Evolutionary conservation across 2,888 invertebrate species (phyloP), one percentile per base, ranked within the genome.

Genomic region (Sinopyrophorus schimmeli): DNA sequence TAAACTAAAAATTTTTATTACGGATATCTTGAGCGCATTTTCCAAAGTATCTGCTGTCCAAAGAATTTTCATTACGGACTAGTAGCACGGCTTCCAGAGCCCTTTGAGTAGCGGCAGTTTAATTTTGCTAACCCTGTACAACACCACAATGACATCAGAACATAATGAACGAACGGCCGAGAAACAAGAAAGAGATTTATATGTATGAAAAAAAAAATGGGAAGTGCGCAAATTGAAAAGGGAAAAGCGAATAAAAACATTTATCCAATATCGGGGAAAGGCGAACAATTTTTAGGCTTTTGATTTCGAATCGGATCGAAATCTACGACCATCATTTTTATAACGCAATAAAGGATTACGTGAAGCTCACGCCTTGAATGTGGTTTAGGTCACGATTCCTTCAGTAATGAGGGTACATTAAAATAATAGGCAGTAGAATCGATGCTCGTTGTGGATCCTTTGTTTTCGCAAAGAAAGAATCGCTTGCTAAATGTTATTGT

Each of bases 131-230:
- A n/a, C n/a, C n/a, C n/a, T n/a, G n/a, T n/a, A n/a, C n/a, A n/a
- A n/a, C 49, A 28, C 37, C 47, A 42, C 47, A 53, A 55, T 54
- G 54, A 55, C 54, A 59, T 55, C 52, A 54, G 47, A 49, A 54
- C 48, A 58, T 58, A 59, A 58, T 54, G 55, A 53, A 58, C 39
- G 47, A 42, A 44, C 27, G 21, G 30, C 40, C 47, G 47, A 20
- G 26, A 21, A 27, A 41, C 18, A 32, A 10, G 20, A 39, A 27
- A 14, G 26, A 14, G 16, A 26, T 47, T 35, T 14, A 7, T 26
- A 35, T 26, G 32, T 35, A 28, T 15, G 24, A 21, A 32, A 34
- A 26, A 6, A 9, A n/a, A n/a, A n/a, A n/a, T n/a, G n/a, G n/a
- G n/a, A n/a, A n/a, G n/a, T 26, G 20, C 24, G 37, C 44, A 44